Base-by-base conservation (phyloP, 2,888 invertebrate genomes). In the Mechanitis mazaeus region DNA sequence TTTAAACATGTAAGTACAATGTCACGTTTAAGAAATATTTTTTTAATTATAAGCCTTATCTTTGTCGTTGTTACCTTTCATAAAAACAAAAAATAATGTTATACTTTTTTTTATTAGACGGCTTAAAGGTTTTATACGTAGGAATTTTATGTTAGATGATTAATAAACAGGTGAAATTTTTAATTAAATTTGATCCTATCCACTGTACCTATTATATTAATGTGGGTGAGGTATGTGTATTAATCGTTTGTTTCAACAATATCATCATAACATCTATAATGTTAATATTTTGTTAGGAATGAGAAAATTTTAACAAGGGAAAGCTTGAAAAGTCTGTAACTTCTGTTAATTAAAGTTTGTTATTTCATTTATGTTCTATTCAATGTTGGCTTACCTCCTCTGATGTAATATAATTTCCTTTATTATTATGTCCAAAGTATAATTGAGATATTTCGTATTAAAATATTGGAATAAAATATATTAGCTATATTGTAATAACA, bases 281-380 rank as follows among this genome's bases (percentile, higher is more conserved):
- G 31, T 50, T 50, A 50, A 31, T 50, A 50, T 50, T 50, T 31
- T 50, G 50, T 50, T 50, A 50, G 50, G 50, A 31, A 50, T 50
- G 50, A 11, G 31, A 31, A 50, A 50, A 50, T 50, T 50, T 31
- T 50, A 50, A 50, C 31, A 50, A 31, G 31, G 50, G 50, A 50
- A 50, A 50, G 9, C 50, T 31, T 50, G 31, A 31, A 50, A 50
- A 50, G 28, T 50, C 50, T 31, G 50, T 31, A 50, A 50, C 50
- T 50, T 50, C 50, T 50, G 31, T 50, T 50, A 50, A 50, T 50
- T 50, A 50, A 50, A 50, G 50, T 50, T 50, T 50, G 50, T 50
- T 50, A 50, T 50, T 50, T 50, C 50, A 31, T 50, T 50, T 50
- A 2, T 50, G 50, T 31, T 50, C 28, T n/a, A 50, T 50, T 50